Conservation (phyloP, 2,888 invertebrate species). For the Patella caerulea region DNA sequence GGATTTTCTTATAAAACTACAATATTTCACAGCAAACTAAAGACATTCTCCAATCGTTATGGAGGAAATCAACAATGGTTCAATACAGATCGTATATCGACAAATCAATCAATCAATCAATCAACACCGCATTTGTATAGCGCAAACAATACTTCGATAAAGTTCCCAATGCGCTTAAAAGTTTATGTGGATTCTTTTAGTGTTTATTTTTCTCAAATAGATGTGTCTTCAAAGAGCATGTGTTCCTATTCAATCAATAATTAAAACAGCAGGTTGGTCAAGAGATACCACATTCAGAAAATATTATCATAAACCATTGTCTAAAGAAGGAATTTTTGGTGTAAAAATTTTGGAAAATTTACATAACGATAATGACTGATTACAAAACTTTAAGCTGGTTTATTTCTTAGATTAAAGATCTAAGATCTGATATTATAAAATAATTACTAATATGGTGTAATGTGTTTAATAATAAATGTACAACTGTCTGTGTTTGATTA, state of each 20-base stretch:
- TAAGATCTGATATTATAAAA: too few relatives aligned
- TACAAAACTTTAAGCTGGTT: neutral
- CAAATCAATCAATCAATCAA: conserved; percentile 6
- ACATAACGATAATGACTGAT: neutral
- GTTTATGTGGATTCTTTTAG: too few relatives aligned
- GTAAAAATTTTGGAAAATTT: neutral
- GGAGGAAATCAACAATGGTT: conserved; percentile 11
- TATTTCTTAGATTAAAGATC: too few relatives aligned
- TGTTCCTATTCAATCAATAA: conserved; percentile 13
- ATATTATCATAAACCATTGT: conserved; percentile 14
- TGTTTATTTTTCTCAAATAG: too few relatives aligned
- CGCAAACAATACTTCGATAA: too few relatives aligned
- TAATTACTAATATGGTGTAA: too few relatives aligned
- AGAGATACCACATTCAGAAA: neutral
- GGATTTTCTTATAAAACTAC: neutral
- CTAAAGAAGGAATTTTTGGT: neutral
- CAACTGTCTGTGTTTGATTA: neutral
- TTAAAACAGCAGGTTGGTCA: conserved; percentile 14
- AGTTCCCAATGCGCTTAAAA: too few relatives aligned
- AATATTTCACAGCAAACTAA: conserved; percentile 4
- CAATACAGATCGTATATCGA: conserved; percentile 22
- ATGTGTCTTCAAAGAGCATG: neutral
- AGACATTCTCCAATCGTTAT: conserved; percentile 12
- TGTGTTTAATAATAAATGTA: too few relatives aligned
- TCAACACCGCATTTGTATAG: neutral